These are phyloP conservation scores for Hiodon alosoides DNA, from an alignment of 2,113 vertebrate species.

Conservation along the genomic window DNA sequence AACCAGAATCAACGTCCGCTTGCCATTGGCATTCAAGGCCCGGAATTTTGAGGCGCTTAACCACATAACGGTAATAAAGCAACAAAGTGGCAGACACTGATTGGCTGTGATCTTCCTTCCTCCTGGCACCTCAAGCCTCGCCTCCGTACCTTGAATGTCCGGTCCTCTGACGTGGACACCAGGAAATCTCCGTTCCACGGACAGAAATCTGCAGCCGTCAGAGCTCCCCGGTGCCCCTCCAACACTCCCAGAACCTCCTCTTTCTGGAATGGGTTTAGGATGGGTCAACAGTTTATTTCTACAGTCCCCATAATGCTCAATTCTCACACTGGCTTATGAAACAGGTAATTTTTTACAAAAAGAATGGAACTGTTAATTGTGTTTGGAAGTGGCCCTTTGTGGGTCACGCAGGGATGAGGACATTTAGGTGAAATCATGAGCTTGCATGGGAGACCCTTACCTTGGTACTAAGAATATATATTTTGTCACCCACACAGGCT, in stretches of 20 bases:
- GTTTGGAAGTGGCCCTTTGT: too few relatives aligned
- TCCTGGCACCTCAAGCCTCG: too few relatives aligned
- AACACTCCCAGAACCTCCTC: slow-evolving; percentile 50
- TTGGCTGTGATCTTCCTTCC: too few relatives aligned
- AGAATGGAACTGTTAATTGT: too few relatives aligned
- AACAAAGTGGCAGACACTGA: too few relatives aligned
- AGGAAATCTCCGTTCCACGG: slow-evolving; percentile 63
- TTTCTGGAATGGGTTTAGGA: slow-evolving; percentile 32
- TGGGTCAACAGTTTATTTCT: neutral
- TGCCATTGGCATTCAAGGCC: too few relatives aligned
- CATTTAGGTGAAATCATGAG: neutral
- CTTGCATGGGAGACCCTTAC: slow-evolving; percentile 45
- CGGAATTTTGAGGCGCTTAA: too few relatives aligned
- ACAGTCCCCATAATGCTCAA: neutral
- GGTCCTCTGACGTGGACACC: slow-evolving; percentile 79
- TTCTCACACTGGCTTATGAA: too few relatives aligned
- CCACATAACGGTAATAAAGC: too few relatives aligned
- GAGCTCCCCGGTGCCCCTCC: slow-evolving; percentile 63
- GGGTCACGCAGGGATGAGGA: too few relatives aligned
- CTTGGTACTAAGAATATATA: slow-evolving; percentile 65
- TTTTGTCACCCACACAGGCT: slow-evolving; percentile 59
- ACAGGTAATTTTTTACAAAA: too few relatives aligned
- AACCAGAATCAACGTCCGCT: too few relatives aligned
- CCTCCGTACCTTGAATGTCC: slow-evolving; percentile 67
- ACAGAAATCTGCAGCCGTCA: slow-evolving; percentile 80